A percentile compares a stretch with the other conserved stretches of the same genome.
These are phyloP conservation scores for Actinemys pallida DNA, from an alignment of 2,113 vertebrate species.

Conservation along the genomic window DNA sequence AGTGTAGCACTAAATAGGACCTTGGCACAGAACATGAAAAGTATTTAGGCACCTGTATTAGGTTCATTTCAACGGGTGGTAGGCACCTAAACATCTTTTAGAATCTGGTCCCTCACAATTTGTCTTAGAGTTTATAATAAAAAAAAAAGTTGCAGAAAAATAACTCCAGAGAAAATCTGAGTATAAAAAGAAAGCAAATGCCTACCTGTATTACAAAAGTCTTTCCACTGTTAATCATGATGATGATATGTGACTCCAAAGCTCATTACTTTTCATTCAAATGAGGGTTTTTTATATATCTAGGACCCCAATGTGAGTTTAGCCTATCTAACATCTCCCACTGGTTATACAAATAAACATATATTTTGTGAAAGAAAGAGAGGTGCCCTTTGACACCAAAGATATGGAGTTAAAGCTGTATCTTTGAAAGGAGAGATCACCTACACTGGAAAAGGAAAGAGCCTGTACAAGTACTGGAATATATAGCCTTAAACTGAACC, in stretches of 20 bases:
- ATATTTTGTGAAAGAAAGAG: constrained; percentile 5
- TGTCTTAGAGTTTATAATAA: not conserved
- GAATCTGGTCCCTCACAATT: not conserved
- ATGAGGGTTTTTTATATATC: constrained; percentile 4
- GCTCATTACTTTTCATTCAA: not conserved
- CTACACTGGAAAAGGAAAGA: not conserved
- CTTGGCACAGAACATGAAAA: not conserved
- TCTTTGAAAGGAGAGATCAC: constrained; percentile 12
- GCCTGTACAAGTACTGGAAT: not conserved
- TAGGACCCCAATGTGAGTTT: not conserved
- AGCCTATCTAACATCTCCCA: not conserved
- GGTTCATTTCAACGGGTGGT: not conserved
- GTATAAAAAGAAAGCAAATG: not conserved
- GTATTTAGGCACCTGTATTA: not conserved
- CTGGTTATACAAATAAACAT: constrained; percentile 38
- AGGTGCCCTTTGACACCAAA: constrained; percentile 19
- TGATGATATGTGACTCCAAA: not conserved
- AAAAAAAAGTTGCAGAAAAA: not conserved
- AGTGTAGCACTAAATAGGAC: not conserved
- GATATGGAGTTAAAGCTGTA: constrained; percentile 15
- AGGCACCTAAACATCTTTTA: not conserved
- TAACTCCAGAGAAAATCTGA: not conserved
- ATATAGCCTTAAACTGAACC: not conserved
- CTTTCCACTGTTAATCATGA: not conserved
- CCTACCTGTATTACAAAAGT: not conserved